These are phyloP conservation scores for Morpho deidamia DNA, from an alignment of 2,888 invertebrate species.

Conservation along the genomic window DNA sequence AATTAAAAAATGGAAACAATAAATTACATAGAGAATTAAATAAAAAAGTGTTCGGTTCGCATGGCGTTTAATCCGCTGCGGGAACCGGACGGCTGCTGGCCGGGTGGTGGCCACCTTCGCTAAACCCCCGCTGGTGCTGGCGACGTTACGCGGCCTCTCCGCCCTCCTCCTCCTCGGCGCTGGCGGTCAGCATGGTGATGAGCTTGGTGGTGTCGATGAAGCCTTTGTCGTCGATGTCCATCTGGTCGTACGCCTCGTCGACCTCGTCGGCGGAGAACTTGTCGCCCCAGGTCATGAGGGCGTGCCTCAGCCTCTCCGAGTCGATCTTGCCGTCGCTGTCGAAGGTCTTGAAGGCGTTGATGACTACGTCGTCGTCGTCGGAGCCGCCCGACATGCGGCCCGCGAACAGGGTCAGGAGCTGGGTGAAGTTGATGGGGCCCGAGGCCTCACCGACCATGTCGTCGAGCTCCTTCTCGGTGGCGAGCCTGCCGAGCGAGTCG, in stretches of 20 bases:
- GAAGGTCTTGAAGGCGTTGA: slow-evolving; percentile 95
- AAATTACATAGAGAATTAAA: slow-evolving; percentile 68
- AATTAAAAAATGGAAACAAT: slow-evolving; percentile 77
- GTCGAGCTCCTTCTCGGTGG: slow-evolving; percentile 93
- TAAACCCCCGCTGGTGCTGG: slow-evolving; percentile 30
- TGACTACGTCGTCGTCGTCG: slow-evolving; percentile 95
- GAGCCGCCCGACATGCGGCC: slow-evolving; percentile 94
- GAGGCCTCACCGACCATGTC: slow-evolving; percentile 92
- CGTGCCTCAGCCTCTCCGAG: slow-evolving; percentile 93
- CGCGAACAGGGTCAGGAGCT: slow-evolving; percentile 94
- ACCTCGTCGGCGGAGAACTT: slow-evolving; percentile 93
- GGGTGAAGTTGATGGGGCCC: slow-evolving; percentile 97
- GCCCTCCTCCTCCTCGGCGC: slow-evolving; percentile 89
- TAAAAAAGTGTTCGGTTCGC: slow-evolving; percentile 57
- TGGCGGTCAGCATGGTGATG: slow-evolving; percentile 92
- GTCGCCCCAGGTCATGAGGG: slow-evolving; percentile 95
- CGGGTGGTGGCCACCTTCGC: slow-evolving; percentile 32
- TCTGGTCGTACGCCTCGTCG: slow-evolving; percentile 95
- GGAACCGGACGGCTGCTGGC: slow-evolving; percentile 53
- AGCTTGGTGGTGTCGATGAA: slow-evolving; percentile 92
- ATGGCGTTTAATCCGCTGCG: slow-evolving; percentile 49
- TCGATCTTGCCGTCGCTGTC: slow-evolving; percentile 93
- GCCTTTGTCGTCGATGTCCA: slow-evolving; percentile 94
- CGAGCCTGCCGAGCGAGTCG: slow-evolving; percentile 94
- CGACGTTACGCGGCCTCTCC: slow-evolving; percentile 65